These are phyloP conservation scores for Phyllotreta striolata DNA, from an alignment of 2,888 invertebrate genomes.

Conservation along the genomic window DNA sequence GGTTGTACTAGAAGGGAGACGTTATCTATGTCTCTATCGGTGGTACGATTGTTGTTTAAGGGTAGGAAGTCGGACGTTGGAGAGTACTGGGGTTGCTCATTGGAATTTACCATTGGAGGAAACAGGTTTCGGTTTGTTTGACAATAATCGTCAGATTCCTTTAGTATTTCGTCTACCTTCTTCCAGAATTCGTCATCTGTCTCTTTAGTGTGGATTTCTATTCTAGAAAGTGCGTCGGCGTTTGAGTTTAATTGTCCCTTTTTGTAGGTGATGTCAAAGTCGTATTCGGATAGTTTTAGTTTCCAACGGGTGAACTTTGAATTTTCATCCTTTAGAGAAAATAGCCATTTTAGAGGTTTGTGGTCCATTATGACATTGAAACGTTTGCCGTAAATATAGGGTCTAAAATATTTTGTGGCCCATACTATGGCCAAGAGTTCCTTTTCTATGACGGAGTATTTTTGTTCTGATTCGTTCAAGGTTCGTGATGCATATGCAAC, in stretches of 20 bases:
- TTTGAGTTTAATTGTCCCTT: constrained; percentile 9
- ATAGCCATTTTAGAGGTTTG: constrained; percentile 34
- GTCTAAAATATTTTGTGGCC: too few relatives aligned
- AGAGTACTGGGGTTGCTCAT: too few relatives aligned
- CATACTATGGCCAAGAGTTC: constrained; percentile 52
- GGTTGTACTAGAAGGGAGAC: too few relatives aligned
- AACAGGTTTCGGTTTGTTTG: too few relatives aligned
- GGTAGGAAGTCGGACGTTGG: too few relatives aligned
- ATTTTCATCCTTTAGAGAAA: constrained; percentile 6
- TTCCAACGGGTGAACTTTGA: constrained; percentile 6
- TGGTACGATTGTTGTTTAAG: too few relatives aligned
- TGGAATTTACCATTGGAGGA: too few relatives aligned
- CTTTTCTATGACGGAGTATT: constrained; percentile 47
- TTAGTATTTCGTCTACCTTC: too few relatives aligned
- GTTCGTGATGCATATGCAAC: constrained; percentile 50
- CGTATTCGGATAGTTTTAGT: constrained; percentile 6
- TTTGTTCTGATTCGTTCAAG: constrained; percentile 46
- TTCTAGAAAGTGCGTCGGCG: constrained; percentile 17
- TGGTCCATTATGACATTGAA: constrained; percentile 53
- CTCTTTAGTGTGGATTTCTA: constrained; percentile 17
- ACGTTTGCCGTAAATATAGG: constrained; percentile 53
- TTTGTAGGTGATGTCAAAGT: constrained; percentile 7
- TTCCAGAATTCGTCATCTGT: constrained; percentile 4
- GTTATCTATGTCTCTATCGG: too few relatives aligned
- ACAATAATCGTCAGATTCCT: too few relatives aligned